These are phyloP conservation scores for Lerista edwardsae DNA, from an alignment of 2,797 vertebrate species.

Conservation along the genomic window DNA sequence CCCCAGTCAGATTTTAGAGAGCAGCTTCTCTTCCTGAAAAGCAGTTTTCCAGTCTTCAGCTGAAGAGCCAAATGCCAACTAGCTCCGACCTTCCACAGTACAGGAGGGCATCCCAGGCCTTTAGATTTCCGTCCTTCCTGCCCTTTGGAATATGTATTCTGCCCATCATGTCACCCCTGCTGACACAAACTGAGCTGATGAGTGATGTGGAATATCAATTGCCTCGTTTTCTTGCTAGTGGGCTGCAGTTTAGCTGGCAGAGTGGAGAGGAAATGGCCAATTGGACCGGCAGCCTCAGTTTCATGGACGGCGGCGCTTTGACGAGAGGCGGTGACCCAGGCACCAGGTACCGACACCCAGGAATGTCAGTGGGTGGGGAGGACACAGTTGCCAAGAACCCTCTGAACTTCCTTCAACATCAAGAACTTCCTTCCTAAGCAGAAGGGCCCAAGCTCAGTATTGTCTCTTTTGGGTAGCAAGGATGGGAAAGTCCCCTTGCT, in stretches of 20 bases:
- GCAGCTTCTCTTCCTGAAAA: neutral
- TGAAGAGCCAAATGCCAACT: neutral
- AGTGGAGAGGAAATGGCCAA: slow-evolving; percentile 96
- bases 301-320: slow-evolving; percentile 92
- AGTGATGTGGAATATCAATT: slow-evolving; percentile 83
- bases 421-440: too few relatives aligned
- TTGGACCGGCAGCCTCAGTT: slow-evolving; percentile 97
- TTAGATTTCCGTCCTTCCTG: neutral
- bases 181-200: slow-evolving; percentile 52
- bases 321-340: slow-evolving; percentile 93
- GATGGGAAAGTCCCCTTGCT: neutral
- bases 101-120: neutral
- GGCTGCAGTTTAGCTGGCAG: slow-evolving; percentile 98
- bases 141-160: neutral
- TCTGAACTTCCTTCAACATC: neutral
- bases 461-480: too few relatives aligned
- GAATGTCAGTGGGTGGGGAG: slow-evolving; percentile 66
- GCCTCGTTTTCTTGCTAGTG: slow-evolving; percentile 97
- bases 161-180: slow-evolving; percentile 42
- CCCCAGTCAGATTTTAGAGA: neutral
- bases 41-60: neutral
- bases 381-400: neutral
- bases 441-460: neutral
- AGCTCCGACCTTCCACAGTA: neutral
- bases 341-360: slow-evolving; percentile 92